phyloP scores from a whole-genome alignment of 2,888 invertebrate genomes.

The Leptinotarsa tumamoca region DNA sequence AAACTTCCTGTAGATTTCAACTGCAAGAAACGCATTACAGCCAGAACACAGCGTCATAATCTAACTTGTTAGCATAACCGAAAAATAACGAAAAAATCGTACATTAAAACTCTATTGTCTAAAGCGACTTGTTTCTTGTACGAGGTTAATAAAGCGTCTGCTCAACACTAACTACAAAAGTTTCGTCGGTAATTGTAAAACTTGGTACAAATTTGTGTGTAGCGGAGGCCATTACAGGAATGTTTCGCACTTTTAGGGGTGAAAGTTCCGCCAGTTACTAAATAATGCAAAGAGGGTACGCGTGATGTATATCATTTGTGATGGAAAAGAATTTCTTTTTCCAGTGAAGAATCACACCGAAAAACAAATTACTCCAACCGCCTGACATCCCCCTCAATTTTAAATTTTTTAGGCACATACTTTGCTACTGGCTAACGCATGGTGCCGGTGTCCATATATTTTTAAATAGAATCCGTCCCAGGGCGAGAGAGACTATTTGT shows the following conservation, averaged over 20 bases:
- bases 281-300: slow-evolving; percentile 61
- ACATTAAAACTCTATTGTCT: slow-evolving; percentile 52
- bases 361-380: slow-evolving; percentile 47
- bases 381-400: slow-evolving; percentile 40
- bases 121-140: slow-evolving; percentile 52
- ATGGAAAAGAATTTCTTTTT: slow-evolving; percentile 59
- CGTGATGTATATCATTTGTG: slow-evolving; percentile 63
- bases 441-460: not conserved
- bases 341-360: slow-evolving; percentile 59
- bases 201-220: slow-evolving; percentile 63
- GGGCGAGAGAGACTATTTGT: slow-evolving; percentile 1
- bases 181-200: slow-evolving; percentile 64
- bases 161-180: slow-evolving; percentile 63
- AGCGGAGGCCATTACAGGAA: slow-evolving; percentile 59
- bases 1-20: slow-evolving; percentile 35
- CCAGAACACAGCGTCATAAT: slow-evolving; percentile 6
- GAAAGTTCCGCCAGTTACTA: slow-evolving; percentile 61
- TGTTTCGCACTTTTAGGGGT: slow-evolving; percentile 63
- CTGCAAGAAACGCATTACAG: slow-evolving; percentile 33
- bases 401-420: slow-evolving; percentile 52
- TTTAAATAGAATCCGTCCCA: slow-evolving; percentile 8
- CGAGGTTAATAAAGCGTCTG: slow-evolving; percentile 58
- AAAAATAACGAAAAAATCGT: slow-evolving; percentile 46
- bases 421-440: slow-evolving; percentile 37
- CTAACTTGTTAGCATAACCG: slow-evolving; percentile 38